These are phyloP conservation scores for Hyposoter didymator DNA, from an alignment of 2,888 invertebrate species.

Conservation along the genomic window DNA sequence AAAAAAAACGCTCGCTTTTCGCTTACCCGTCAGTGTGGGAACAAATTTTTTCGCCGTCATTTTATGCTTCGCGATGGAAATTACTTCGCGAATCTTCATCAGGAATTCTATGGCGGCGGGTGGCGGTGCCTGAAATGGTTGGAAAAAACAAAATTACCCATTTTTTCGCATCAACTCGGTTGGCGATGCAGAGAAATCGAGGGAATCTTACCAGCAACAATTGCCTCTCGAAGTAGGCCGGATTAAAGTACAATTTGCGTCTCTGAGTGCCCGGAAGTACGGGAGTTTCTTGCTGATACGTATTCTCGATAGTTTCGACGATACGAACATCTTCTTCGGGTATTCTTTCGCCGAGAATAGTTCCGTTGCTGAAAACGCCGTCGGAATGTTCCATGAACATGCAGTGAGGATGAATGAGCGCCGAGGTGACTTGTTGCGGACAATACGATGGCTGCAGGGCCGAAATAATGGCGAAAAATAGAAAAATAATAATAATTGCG, in stretches of 20 bases:
- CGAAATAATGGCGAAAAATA: not conserved
- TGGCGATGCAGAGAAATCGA: too few relatives aligned
- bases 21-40: slow-evolving; percentile 88
- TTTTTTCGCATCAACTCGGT: too few relatives aligned
- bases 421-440: slow-evolving; percentile 87
- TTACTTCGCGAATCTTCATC: slow-evolving; percentile 95
- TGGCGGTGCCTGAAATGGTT: slow-evolving; percentile 94
- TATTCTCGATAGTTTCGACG: slow-evolving; percentile 90
- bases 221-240: slow-evolving; percentile 96
- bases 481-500: not conserved
- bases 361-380: slow-evolving; percentile 81
- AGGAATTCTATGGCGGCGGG: slow-evolving; percentile 96
- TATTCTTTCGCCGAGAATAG: slow-evolving; percentile 87
- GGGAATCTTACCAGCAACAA: slow-evolving; percentile 91
- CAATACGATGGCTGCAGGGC: slow-evolving; percentile 21
- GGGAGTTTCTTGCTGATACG: slow-evolving; percentile 79
- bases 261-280: slow-evolving; percentile 87
- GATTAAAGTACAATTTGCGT: slow-evolving; percentile 94
- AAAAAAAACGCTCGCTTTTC: not conserved
- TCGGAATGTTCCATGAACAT: slow-evolving; percentile 79
- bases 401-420: slow-evolving; percentile 88
- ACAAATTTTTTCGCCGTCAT: slow-evolving; percentile 93
- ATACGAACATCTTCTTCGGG: slow-evolving; percentile 95
- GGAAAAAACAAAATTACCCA: too few relatives aligned
- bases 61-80: slow-evolving; percentile 94